phyloP scores from a whole-genome alignment of 2,797 vertebrate genomes.

The Pangasius larnaudii region DNA sequence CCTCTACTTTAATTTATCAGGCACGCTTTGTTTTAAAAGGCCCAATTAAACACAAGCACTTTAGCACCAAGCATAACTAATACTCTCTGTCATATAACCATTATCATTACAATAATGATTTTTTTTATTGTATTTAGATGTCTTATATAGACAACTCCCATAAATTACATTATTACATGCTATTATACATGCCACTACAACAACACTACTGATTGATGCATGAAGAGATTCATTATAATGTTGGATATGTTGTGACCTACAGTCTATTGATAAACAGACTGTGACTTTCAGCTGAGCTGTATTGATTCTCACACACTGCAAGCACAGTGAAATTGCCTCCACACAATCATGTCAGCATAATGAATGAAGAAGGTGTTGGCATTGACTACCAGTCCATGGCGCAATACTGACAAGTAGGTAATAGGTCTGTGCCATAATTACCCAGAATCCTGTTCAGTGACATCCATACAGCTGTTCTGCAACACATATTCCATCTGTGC shows the following conservation, averaged over 20 bases:
- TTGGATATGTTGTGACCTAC: conserved; percentile 39
- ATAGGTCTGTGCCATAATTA: conserved; percentile 11
- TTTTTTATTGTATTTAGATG: not conserved
- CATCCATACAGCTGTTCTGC: conserved; percentile 21
- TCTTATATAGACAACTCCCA: not conserved
- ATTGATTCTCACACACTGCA: conserved; percentile 35
- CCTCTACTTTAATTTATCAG: conserved; percentile 42
- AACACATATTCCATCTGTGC: conserved; percentile 9
- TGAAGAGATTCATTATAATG: conserved; percentile 26
- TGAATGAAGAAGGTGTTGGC: conserved; percentile 23
- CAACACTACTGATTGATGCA: not conserved
- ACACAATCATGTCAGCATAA: conserved; percentile 29
- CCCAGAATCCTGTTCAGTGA: conserved; percentile 12
- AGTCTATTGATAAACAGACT: not conserved
- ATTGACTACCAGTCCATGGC: conserved; percentile 6
- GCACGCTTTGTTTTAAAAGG: conserved; percentile 38
- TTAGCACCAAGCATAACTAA: conserved; percentile 25
- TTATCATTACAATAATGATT: conserved; percentile 15
- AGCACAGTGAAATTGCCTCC: conserved; percentile 31
- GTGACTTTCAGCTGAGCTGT: conserved; percentile 12
- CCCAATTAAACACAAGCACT: conserved; percentile 37
- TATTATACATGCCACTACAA: not conserved
- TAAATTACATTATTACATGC: not conserved
- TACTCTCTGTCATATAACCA: not conserved
- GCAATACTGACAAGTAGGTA: conserved; percentile 8